Evolutionary conservation across 2,797 vertebrate species (phyloP).

Genomic region (Rhodeus uyekii): DNA sequence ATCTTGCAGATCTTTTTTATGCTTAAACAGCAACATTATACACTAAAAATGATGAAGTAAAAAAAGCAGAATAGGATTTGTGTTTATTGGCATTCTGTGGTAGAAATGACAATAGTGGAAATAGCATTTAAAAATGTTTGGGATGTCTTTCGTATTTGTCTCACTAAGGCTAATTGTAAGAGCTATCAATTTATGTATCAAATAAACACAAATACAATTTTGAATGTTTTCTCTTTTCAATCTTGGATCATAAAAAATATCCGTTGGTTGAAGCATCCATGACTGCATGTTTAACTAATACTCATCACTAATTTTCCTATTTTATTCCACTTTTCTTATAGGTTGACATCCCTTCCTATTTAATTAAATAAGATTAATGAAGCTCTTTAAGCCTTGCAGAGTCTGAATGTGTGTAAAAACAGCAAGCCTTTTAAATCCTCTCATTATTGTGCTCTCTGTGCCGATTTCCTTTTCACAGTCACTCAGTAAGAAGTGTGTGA

Average conservation of each 20-base stretch:
- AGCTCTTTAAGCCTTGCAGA: constrained; percentile 13
- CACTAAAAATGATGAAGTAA: no score
- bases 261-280: background rate
- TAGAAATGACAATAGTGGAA: background rate
- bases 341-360: background rate
- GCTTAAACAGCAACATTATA: no score
- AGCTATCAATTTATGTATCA: background rate
- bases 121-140: background rate
- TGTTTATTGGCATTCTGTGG: background rate
- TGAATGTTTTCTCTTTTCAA: no score
- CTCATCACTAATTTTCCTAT: background rate
- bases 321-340: background rate
- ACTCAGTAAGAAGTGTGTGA: background rate
- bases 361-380: constrained; percentile 20
- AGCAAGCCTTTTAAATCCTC: constrained; percentile 11
- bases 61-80: no score
- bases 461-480: constrained; percentile 13
- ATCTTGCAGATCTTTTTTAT: no score
- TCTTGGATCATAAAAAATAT: background rate
- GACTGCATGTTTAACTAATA: background rate
- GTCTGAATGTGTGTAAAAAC: constrained; percentile 22
- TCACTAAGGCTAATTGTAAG: background rate
- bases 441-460: constrained; percentile 26
- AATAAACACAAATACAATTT: background rate
- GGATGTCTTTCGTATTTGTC: no score